Percentiles rank a stretch among this genome's conserved stretches.
Evolutionary conservation across 2,888 invertebrate species (phyloP).

Genomic region (Calameuta filiformis): DNA sequence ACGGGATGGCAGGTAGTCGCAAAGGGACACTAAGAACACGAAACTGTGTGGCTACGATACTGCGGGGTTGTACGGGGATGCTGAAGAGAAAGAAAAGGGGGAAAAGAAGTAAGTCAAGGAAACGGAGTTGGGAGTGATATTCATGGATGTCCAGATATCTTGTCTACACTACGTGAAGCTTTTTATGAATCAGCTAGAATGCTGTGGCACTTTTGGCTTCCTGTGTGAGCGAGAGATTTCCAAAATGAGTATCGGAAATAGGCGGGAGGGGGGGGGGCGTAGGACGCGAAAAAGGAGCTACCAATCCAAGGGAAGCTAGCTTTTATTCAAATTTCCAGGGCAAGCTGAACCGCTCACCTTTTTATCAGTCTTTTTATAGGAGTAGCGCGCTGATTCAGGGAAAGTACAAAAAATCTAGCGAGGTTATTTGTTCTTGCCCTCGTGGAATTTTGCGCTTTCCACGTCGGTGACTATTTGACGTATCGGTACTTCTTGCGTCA

Average conservation of each 20-base stretch:
- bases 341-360: neutral
- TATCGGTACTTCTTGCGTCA: neutral
- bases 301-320: neutral
- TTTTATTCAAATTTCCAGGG: slow-evolving; percentile 38
- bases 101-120: neutral
- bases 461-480: neutral
- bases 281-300: neutral
- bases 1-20: neutral
- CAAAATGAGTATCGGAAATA: neutral
- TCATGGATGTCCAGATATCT: neutral
- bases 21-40: neutral
- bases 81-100: neutral
- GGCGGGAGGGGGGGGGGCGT: neutral
- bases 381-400: slow-evolving; percentile 1
- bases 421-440: neutral
- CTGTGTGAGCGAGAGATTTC: neutral
- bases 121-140: neutral
- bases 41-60: neutral
- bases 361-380: neutral
- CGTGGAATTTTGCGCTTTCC: neutral
- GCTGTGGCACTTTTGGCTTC: neutral
- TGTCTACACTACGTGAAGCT: neutral
- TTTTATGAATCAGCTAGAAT: neutral
- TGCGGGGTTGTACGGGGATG: neutral
- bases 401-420: neutral